Percentiles rank a stretch among this genome's conserved stretches.
Evolutionary conservation across 2,888 invertebrate genomes (phyloP).

Genomic region (Proisotoma minuta): DNA sequence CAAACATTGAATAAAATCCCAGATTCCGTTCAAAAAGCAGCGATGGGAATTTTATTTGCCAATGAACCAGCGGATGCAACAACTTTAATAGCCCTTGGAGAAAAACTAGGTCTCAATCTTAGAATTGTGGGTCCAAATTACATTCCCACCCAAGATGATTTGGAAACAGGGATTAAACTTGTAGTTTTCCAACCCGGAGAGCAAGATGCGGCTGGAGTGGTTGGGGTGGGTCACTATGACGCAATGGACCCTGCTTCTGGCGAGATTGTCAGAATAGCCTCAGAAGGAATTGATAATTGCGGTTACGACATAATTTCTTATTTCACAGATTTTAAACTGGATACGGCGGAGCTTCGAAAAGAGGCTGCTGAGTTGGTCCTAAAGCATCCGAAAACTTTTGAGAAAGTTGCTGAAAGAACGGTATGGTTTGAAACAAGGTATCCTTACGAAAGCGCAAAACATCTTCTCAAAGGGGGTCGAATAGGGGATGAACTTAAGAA

Average conservation of each 20-base stretch:
- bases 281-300: not conserved
- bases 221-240: not conserved
- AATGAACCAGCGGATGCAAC: slow-evolving; percentile 13
- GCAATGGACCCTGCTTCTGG: not conserved
- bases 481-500: too few species aligned
- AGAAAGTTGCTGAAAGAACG: not conserved
- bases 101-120: slow-evolving; percentile 4
- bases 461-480: too few species aligned
- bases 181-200: slow-evolving; percentile 3
- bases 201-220: not conserved
- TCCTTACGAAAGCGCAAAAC: too few species aligned
- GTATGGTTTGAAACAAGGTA: not conserved
- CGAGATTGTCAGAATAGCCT: not conserved
- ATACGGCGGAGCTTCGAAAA: not conserved
- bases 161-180: slow-evolving; percentile 3
- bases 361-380: not conserved
- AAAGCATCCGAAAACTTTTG: slow-evolving; percentile 2
- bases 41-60: not conserved
- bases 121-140: slow-evolving; percentile 21
- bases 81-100: not conserved
- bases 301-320: not conserved
- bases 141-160: slow-evolving; percentile 16
- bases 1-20: too few species aligned
- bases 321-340: not conserved
- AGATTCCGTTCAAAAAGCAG: not conserved